phyloP scores from a whole-genome alignment of 2,113 vertebrate genomes.

The Mugil cephalus region DNA sequence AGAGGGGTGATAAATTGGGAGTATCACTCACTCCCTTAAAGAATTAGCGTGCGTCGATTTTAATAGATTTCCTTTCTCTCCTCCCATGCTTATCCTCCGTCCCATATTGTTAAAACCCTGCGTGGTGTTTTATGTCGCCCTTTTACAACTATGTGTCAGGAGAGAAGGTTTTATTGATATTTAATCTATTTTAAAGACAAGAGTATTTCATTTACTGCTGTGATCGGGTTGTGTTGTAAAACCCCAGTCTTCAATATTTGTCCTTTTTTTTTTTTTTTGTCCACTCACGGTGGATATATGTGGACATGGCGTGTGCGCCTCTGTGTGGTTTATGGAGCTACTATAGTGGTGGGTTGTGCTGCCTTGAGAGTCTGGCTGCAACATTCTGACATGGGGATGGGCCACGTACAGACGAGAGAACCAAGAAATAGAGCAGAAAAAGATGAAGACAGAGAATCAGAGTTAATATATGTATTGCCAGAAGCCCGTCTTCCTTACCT shows the following conservation, averaged over 20 bases:
- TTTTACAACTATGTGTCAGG: not conserved
- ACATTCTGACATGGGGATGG: not conserved
- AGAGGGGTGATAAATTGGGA: conserved; percentile 54
- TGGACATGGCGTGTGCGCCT: not conserved
- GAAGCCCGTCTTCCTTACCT: conserved; percentile 22
- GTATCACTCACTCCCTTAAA: conserved; percentile 28
- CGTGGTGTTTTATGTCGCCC: not conserved
- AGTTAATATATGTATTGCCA: too few species aligned
- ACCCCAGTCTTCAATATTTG: not conserved
- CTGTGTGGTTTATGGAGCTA: not conserved
- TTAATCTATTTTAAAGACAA: conserved; percentile 6
- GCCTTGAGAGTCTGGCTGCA: not conserved
- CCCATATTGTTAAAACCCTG: not conserved
- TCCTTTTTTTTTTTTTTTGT: too few species aligned
- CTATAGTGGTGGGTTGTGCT: not conserved
- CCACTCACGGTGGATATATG: not conserved
- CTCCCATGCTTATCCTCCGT: not conserved
- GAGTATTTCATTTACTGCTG: conserved; percentile 4
- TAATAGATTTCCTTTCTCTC: conserved; percentile 14
- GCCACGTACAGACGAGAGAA: conserved; percentile 29
- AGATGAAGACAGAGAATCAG: not conserved
- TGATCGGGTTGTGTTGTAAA: conserved; percentile 15
- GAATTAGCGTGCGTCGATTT: conserved; percentile 36
- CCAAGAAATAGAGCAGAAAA: not conserved
- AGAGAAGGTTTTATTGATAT: conserved; percentile 18